Evolutionary conservation across 1,140 invertebrate species (phyloP).

Genomic region (Zaprionus inermis): DNA sequence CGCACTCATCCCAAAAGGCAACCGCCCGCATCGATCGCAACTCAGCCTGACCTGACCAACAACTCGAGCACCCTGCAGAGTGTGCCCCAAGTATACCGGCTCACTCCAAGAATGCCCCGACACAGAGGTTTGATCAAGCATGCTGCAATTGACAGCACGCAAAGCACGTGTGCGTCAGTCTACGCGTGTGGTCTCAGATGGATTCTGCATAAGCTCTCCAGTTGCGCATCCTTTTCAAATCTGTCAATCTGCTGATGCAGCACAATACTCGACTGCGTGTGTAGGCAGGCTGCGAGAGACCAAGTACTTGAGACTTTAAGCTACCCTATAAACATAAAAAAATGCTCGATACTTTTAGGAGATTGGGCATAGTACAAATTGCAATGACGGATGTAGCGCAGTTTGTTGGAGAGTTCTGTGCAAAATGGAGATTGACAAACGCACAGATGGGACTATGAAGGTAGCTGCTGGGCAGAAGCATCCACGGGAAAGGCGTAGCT

Average conservation of each 20-base stretch:
- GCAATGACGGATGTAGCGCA: too few species aligned
- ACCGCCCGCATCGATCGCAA: slow-evolving; percentile 10
- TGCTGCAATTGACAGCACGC: slow-evolving; percentile 12
- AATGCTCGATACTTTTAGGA: too few species aligned
- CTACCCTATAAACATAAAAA: not conserved
- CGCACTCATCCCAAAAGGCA: not conserved
- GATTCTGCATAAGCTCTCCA: not conserved
- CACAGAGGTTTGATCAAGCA: slow-evolving; percentile 16
- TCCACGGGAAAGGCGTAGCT: too few species aligned
- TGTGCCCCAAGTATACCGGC: not conserved
- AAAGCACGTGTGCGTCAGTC: not conserved
- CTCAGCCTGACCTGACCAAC: slow-evolving; percentile 19
- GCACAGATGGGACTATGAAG: too few species aligned
- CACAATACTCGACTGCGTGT: not conserved
- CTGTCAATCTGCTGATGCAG: slow-evolving; percentile 20
- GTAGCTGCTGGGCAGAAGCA: too few species aligned
- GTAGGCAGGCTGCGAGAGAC: not conserved
- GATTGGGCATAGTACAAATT: too few species aligned
- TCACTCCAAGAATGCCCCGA: not conserved
- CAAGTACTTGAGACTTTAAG: not conserved
- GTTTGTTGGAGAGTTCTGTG: too few species aligned
- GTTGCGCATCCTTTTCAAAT: slow-evolving; percentile 21
- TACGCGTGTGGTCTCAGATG: slow-evolving; percentile 5
- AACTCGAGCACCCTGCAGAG: slow-evolving; percentile 4
- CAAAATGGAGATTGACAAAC: too few species aligned